A percentile compares a stretch with the other conserved stretches of the same genome.
Conservation (phyloP, 2,113 vertebrate species). For the Lonchura striata region DNA sequence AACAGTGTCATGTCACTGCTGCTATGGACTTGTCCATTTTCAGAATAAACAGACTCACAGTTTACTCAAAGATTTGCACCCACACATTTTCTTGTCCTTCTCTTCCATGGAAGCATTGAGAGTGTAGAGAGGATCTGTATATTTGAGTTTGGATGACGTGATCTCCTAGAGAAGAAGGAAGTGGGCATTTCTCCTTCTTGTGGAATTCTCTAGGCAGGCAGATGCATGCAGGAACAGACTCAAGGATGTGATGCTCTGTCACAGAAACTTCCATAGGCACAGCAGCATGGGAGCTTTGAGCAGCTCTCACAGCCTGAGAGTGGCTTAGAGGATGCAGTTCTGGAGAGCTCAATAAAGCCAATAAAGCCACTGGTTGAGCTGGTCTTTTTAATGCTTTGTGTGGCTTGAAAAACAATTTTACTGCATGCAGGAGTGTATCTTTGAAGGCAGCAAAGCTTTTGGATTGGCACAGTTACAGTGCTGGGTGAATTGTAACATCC, state of each 20-base stretch:
- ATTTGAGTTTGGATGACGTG: background rate
- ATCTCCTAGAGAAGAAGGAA: background rate
- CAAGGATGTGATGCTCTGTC: background rate
- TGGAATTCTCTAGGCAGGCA: background rate
- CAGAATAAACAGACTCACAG: background rate
- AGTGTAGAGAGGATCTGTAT: background rate
- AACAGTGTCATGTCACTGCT: background rate
- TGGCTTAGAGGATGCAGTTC: background rate
- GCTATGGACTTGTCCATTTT: background rate
- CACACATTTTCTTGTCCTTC: background rate
- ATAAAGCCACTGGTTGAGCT: background rate
- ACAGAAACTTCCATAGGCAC: background rate
- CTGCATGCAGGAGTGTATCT: background rate
- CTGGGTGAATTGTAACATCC: conserved; percentile 51
- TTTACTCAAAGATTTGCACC: background rate
- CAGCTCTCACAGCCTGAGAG: background rate
- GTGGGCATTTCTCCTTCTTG: background rate
- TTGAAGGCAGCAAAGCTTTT: conserved; percentile 44
- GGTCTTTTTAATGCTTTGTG: background rate
- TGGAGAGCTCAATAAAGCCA: background rate
- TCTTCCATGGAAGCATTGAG: background rate
- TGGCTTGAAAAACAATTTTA: conserved; percentile 9
- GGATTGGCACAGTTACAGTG: conserved; percentile 26
- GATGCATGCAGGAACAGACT: background rate
- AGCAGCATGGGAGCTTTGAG: background rate